A percentile compares a stretch with the other conserved stretches of the same genome.
Conservation (phyloP, 2,888 invertebrate genomes). For the Tricholauxania praeusta region DNA sequence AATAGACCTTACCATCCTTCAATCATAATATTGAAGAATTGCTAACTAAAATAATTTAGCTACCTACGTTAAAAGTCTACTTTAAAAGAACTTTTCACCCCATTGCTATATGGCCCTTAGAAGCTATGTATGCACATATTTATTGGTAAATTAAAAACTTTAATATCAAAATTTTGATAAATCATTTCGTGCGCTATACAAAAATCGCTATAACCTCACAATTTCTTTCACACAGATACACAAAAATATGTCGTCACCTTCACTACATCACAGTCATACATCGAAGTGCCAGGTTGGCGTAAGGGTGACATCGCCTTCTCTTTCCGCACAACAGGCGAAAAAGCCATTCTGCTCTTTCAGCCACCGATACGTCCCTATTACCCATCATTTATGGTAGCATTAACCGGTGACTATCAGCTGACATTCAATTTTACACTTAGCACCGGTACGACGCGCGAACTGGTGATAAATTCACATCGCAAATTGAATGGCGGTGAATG, state of each 20-base stretch:
- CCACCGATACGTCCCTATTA: conserved; percentile 90
- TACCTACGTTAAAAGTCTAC: too few relatives aligned
- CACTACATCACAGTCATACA: conserved; percentile 91
- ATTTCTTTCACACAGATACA: conserved; percentile 74
- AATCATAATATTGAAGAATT: too few relatives aligned
- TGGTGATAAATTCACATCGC: conserved; percentile 84
- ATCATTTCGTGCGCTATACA: too few relatives aligned
- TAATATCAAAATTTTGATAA: too few relatives aligned
- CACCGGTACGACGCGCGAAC: conserved; percentile 83
- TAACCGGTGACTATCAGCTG: conserved; percentile 87
- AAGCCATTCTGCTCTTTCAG: conserved; percentile 90
- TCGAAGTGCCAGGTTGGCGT: conserved; percentile 94
- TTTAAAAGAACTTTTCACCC: too few relatives aligned
- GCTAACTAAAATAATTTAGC: too few relatives aligned
- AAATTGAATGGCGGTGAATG: conserved; percentile 93
- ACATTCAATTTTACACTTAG: conserved; percentile 92
- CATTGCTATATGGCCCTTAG: too few relatives aligned
- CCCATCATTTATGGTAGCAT: conserved; percentile 91
- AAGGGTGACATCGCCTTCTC: conserved; percentile 94
- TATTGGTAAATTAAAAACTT: too few relatives aligned
- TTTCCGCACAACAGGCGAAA: conserved; percentile 90
- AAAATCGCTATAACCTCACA: background rate
- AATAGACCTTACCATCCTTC: too few relatives aligned
- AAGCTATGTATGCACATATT: too few relatives aligned
- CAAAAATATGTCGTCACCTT: conserved; percentile 94